Conservation (phyloP, 2,888 invertebrate genomes). For the Metopia argyrocephala region DNA sequence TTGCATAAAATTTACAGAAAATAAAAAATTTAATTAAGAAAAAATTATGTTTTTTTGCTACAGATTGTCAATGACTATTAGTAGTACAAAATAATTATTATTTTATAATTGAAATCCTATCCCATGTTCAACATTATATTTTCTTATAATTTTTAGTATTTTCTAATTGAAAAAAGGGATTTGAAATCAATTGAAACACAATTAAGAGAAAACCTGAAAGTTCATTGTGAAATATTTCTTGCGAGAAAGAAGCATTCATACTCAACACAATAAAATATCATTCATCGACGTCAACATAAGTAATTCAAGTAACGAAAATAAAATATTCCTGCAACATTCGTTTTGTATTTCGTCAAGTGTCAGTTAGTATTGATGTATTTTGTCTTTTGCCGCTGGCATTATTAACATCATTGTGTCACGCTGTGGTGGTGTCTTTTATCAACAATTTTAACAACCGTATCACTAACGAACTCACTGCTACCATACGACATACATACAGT, state of each 20-base stretch:
- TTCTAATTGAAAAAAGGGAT: not conserved
- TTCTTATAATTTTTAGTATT: not conserved
- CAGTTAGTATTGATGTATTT: not conserved
- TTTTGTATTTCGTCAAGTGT: conserved; percentile 4
- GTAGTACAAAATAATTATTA: too few relatives aligned
- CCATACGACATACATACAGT: not conserved
- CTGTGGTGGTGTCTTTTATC: conserved; percentile 15
- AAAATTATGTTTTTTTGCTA: not conserved
- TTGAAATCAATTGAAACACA: conserved; percentile 2
- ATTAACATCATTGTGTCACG: not conserved
- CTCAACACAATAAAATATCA: conserved; percentile 7
- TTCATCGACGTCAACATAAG: not conserved
- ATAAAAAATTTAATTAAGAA: not conserved
- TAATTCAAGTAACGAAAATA: conserved; percentile 7
- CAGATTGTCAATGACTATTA: too few relatives aligned
- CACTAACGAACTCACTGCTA: conserved; percentile 5
- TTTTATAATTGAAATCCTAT: too few relatives aligned
- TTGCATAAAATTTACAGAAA: not conserved
- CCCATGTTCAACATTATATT: not conserved
- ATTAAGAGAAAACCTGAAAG: not conserved
- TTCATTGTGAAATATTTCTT: not conserved
- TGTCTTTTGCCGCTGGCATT: not conserved
- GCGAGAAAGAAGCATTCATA: too few relatives aligned
- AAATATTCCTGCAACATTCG: not conserved
- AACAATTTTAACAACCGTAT: not conserved